Evolutionary conservation across 2,113 vertebrate genomes (phyloP).

Genomic region (Todiramphus chloris): DNA sequence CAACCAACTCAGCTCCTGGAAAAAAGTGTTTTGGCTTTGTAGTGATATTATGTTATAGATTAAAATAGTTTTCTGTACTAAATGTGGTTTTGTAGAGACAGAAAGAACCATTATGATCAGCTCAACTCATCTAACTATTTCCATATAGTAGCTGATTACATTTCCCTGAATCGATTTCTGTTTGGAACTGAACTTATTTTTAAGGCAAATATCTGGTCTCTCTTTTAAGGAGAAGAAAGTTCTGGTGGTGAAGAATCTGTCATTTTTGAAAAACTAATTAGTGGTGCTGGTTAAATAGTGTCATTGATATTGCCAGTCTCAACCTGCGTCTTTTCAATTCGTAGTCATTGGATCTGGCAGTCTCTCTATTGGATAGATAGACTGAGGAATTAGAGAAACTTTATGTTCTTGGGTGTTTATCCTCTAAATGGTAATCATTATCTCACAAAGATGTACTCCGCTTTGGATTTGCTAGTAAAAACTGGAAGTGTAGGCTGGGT

Average conservation of each 20-base stretch:
- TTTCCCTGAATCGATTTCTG: not conserved
- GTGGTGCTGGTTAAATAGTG: not conserved
- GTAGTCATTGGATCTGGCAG: not conserved
- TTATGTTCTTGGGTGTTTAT: not conserved
- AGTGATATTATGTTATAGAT: not conserved
- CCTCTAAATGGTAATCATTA: not conserved
- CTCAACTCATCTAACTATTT: not conserved
- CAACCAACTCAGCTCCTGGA: not conserved
- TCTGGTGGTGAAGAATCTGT: not conserved
- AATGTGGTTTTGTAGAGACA: not conserved
- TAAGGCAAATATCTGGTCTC: not conserved
- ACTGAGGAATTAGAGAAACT: not conserved
- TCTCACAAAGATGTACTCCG: not conserved
- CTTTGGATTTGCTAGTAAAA: not conserved
- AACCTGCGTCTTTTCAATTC: not conserved
- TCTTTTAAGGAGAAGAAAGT: not conserved
- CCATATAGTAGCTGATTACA: not conserved
- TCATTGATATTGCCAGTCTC: not conserved
- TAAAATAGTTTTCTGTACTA: not conserved
- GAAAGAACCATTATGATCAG: not conserved
- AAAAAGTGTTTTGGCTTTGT: not conserved
- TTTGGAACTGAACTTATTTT: not conserved
- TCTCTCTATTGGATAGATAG: not conserved
- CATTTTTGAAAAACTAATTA: not conserved
- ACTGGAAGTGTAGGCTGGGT: not conserved